Base-by-base conservation (phyloP, 2,113 vertebrate species). In the Calyptomena viridis region DNA sequence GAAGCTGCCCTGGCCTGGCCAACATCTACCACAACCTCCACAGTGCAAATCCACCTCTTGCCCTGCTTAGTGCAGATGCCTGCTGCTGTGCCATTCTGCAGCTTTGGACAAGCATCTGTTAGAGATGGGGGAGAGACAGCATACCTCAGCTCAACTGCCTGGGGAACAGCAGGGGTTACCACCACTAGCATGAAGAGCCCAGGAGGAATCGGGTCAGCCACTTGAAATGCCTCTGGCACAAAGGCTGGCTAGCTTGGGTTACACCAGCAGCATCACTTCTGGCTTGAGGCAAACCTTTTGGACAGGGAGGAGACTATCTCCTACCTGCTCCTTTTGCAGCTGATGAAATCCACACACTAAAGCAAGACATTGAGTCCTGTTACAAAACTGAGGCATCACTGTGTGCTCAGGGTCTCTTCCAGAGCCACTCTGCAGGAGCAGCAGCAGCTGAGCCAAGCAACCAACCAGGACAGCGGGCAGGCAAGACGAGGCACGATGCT, bases 401-500 rank as follows among this genome's bases (percentile, higher is more conserved):
- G 2, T 19, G 39, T 66, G 69, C 40, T 39, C 9, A 1, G 39
- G 18, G 40, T 28, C 39, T 50, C 37, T 56, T 53, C 25, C 39
- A 67, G 28, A 58, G 59, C 24, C 0, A 2, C 40, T 62, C 21
- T 40, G 28, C 2, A 1, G 23, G 37, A 76, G 33, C 37, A 76
- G 33, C 74, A 77, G 11, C 14, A 60, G 42, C 63, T 12, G 56
- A 67, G 55, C 23, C 0, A 0, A 73, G 37, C 7, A 55, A 18
- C 47, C 6, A 0, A 3, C 40, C 71, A 56, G 85, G 64, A 71
- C 69, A 62, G 74, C 53, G 77, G 84, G 69, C 52, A 53, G 96
- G 93, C 96, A 97, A 94, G 97, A 94, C 7, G 11, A 77, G 94
- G 77, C 97, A 96, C 6, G 89, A 96, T 18, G 52, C 53, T 5